These are phyloP conservation scores for Diabrotica balteata DNA, from an alignment of 2,888 invertebrate species.

Conservation along the genomic window DNA sequence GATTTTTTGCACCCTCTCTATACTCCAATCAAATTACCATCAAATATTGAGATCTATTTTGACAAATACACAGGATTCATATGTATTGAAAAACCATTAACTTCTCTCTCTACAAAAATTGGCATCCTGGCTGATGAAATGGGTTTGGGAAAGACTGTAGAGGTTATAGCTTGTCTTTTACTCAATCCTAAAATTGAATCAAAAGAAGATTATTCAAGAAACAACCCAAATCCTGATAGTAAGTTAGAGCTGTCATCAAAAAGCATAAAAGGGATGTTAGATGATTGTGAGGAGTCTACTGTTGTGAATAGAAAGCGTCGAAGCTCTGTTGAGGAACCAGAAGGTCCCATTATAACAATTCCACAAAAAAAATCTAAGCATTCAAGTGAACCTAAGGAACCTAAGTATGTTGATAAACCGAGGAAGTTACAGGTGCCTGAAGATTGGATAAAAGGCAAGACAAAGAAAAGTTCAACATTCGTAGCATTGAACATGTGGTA, in stretches of 20 bases:
- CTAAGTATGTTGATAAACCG: constrained; percentile 14
- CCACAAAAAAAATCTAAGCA: constrained; percentile 31
- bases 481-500: constrained; percentile 53
- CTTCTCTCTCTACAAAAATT: constrained; percentile 59
- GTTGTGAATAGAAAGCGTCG: too few species aligned
- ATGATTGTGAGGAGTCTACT: too few species aligned
- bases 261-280: too few species aligned
- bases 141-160: constrained; percentile 84
- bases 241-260: too few species aligned
- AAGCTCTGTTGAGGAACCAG: not conserved
- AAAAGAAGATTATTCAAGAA: constrained; percentile 1
- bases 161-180: constrained; percentile 72
- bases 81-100: constrained; percentile 54
- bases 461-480: constrained; percentile 44
- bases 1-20: constrained; percentile 52
- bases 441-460: constrained; percentile 42
- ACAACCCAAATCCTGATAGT: not conserved
- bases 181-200: constrained; percentile 58
- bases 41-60: constrained; percentile 51
- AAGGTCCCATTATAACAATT: constrained; percentile 19
- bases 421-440: constrained; percentile 19
- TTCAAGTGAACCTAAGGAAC: constrained; percentile 22
- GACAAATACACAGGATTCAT: constrained; percentile 62
- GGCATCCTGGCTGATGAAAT: constrained; percentile 83
- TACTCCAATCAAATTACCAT: constrained; percentile 47